Base-by-base conservation (phyloP, 2,113 vertebrate genomes). In the Fulmarus glacialis region DNA sequence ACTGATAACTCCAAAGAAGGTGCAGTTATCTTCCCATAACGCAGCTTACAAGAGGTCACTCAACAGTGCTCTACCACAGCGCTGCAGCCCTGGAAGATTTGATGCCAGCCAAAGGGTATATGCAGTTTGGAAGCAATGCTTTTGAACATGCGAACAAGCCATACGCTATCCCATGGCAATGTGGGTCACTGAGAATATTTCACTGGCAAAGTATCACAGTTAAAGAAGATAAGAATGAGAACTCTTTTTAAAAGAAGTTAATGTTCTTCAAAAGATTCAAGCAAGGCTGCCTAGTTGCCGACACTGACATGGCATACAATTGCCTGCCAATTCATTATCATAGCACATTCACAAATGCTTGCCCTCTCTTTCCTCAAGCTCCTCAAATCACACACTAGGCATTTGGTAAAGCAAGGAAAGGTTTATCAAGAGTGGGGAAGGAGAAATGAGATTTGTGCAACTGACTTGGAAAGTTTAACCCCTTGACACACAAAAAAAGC, bases 161-260 rank as follows among this genome's bases (percentile, higher is more conserved):
- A 21, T 5, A 23, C 1, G 3, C 24, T 17, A 18, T 23, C 43
- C 43, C 52, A 29, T 1, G 1, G 36, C 50, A 30, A 20, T 1
- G 7, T 7, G 26, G 30, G 22, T 48, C 72, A 52, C 38, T 5
- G 21, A 40, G 38, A 53, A 26, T 27, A 53, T 32, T 60, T 36
- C 47, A n/a, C 34, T 22, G 45, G 21, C 29, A 23, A 42, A 77
- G 48, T 32, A 42, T 22, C 48, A 32, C 26, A 21, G 24, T n/a
- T 47, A 11, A 32, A 80, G 32, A 17, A 16, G 34, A 2, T 7
- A 59, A 80, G 45, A 66, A 40, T 21, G 7, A 86, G 64, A 91
- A 50, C 22, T 15, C 20, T 40, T 38, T 36, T 23, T 12, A n/a
- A 21, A 20, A n/a, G 20, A n/a, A 30, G 24, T 32, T 15, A 20